Conservation (phyloP, 2,888 invertebrate species). For the Cetonia aurata region DNA sequence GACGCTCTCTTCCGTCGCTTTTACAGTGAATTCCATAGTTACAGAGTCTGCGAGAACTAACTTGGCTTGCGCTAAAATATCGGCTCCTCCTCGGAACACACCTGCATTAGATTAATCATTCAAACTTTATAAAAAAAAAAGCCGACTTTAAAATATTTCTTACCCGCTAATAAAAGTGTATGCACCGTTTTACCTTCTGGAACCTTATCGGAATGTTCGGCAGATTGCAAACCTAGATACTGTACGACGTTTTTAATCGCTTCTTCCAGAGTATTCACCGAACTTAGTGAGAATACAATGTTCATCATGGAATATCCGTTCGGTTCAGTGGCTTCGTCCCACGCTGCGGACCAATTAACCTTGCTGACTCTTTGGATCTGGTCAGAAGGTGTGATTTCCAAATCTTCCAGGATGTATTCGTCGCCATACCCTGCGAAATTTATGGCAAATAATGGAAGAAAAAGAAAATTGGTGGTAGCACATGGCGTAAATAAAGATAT, state of each 20-base stretch:
- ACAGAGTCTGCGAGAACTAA: conserved; percentile 86
- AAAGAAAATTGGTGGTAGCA: too few relatives aligned
- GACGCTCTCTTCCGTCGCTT: conserved; percentile 87
- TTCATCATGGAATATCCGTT: conserved; percentile 69
- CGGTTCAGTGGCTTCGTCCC: conserved; percentile 80
- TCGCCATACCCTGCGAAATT: conserved; percentile 83
- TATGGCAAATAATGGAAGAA: too few relatives aligned
- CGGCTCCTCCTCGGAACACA: conserved; percentile 90
- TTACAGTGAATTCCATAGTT: conserved; percentile 92
- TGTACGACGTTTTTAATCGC: conserved; percentile 86
- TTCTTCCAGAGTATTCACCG: conserved; percentile 82
- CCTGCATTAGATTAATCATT: conserved; percentile 66
- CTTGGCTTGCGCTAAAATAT: conserved; percentile 89
- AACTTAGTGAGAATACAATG: conserved; percentile 92
- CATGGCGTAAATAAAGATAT: too few relatives aligned
- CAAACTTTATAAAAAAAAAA: not conserved
- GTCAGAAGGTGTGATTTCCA: conserved; percentile 87
- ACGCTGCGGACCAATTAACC: conserved; percentile 78
- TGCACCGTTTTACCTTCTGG: conserved; percentile 87
- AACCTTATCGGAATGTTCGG: conserved; percentile 86
- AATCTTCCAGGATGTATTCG: conserved; percentile 94
- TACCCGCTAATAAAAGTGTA: conserved; percentile 83
- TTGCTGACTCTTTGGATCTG: conserved; percentile 85
- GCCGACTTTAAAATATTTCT: conserved; percentile 22
- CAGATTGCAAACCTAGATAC: conserved; percentile 87